Evolutionary conservation across 2,113 vertebrate species (phyloP).

Genomic region (Trochalopteron elliotii): DNA sequence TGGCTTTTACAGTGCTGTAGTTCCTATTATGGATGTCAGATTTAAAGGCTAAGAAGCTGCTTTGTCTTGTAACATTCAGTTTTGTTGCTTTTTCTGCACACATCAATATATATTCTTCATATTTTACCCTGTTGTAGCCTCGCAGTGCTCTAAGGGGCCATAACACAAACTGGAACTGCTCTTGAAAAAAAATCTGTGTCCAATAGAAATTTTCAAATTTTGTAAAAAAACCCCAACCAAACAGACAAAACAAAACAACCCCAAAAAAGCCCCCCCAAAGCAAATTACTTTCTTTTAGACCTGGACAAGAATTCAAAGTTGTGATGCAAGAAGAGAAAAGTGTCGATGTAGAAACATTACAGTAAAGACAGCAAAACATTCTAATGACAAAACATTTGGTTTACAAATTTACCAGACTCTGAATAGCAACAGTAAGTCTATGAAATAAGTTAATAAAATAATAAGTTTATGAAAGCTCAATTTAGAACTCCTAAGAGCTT

Average conservation of each 20-base stretch:
- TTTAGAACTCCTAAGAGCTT: background rate
- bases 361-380: background rate
- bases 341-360: background rate
- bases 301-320: background rate
- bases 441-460: background rate
- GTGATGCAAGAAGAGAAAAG: background rate
- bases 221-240: background rate
- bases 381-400: background rate
- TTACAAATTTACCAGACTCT: background rate
- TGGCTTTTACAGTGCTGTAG: accelerated
- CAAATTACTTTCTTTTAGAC: background rate
- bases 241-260: no score
- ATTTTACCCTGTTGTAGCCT: background rate
- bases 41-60: background rate
- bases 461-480: background rate
- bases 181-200: background rate
- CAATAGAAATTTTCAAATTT: background rate
- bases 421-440: background rate
- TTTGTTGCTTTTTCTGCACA: background rate
- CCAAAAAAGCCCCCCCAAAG: no score
- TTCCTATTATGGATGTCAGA: background rate
- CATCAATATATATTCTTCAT: background rate
- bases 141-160: background rate
- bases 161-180: background rate
- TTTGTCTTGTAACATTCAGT: background rate